Evolutionary conservation across 2,888 invertebrate genomes (phyloP).

Genomic region (Drosophila longiperda): DNA sequence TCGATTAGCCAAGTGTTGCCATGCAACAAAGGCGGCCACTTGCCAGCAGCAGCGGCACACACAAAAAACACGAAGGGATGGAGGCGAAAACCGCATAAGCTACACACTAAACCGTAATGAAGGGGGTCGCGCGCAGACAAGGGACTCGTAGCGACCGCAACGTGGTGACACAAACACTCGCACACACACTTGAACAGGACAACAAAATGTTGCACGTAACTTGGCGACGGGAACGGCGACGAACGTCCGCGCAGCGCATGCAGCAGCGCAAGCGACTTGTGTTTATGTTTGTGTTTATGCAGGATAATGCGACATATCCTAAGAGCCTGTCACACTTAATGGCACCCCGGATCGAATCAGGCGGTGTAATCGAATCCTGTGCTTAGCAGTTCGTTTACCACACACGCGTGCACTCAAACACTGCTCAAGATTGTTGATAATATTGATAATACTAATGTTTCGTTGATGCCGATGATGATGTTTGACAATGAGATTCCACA

Average conservation of each 20-base stretch:
- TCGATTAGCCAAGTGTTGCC: constrained; percentile 83
- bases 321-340: constrained; percentile 17
- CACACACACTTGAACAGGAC: constrained; percentile 32
- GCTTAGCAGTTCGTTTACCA: constrained; percentile 1
- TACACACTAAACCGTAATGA: constrained; percentile 26
- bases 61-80: constrained; percentile 27
- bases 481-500: constrained; percentile 22
- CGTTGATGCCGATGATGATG: constrained; percentile 13
- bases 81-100: constrained; percentile 59
- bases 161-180: constrained; percentile 49
- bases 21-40: constrained; percentile 73
- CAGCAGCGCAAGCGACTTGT: constrained; percentile 13
- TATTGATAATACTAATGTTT: constrained; percentile 9
- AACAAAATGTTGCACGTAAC: constrained; percentile 52
- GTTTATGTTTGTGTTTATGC: constrained; percentile 37
- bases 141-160: constrained; percentile 46
- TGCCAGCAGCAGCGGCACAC: constrained; percentile 62
- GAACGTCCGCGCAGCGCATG: constrained; percentile 3
- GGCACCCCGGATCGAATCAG: constrained; percentile 7
- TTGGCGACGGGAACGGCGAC: constrained; percentile 37
- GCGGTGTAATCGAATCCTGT: constrained; percentile 28
- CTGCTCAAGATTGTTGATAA: constrained; percentile 18
- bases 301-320: constrained; percentile 65
- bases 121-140: neutral
- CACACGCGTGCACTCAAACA: constrained; percentile 12